Percentiles rank a stretch among this genome's conserved stretches.
These are phyloP conservation scores for Corydoras sp. DNA, from an alignment of 2,113 vertebrate species.

Conservation along the genomic window DNA sequence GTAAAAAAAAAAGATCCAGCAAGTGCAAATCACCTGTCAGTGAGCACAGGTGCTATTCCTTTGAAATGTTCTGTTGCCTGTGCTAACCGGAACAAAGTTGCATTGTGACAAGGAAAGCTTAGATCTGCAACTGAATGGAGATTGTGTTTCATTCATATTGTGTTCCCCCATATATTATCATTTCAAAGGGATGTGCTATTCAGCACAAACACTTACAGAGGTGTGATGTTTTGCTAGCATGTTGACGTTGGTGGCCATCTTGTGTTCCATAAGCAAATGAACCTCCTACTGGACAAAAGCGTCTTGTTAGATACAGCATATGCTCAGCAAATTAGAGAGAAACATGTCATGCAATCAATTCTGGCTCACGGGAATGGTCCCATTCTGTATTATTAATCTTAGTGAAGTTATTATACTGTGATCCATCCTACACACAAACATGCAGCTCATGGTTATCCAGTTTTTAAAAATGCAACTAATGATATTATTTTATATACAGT, in stretches of 20 bases:
- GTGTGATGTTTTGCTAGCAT: slow-evolving; percentile 24
- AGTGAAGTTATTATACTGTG: not conserved
- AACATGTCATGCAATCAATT: not conserved
- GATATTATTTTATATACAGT: too few species aligned
- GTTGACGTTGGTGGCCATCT: slow-evolving; percentile 28
- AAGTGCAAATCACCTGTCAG: slow-evolving; percentile 30
- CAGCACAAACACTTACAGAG: slow-evolving; percentile 7
- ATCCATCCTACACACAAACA: not conserved
- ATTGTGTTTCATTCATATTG: slow-evolving; percentile 5
- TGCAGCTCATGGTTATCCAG: not conserved
- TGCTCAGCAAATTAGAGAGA: not conserved
- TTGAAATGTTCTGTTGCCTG: not conserved
- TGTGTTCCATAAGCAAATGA: slow-evolving; percentile 2
- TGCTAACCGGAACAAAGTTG: not conserved
- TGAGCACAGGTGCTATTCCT: slow-evolving; percentile 26
- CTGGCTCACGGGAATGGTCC: not conserved
- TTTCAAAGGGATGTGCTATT: slow-evolving; percentile 31
- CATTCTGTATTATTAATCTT: not conserved
- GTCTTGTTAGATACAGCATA: slow-evolving; percentile 9
- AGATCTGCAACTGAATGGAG: slow-evolving; percentile 18
- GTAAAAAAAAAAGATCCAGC: not conserved
- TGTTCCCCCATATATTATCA: slow-evolving; percentile 39
- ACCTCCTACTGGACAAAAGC: not conserved
- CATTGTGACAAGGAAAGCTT: slow-evolving; percentile 4
- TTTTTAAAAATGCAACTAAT: too few species aligned